These are phyloP conservation scores for Amblyopsis rosae DNA, from an alignment of 2,113 vertebrate genomes.

Conservation along the genomic window DNA sequence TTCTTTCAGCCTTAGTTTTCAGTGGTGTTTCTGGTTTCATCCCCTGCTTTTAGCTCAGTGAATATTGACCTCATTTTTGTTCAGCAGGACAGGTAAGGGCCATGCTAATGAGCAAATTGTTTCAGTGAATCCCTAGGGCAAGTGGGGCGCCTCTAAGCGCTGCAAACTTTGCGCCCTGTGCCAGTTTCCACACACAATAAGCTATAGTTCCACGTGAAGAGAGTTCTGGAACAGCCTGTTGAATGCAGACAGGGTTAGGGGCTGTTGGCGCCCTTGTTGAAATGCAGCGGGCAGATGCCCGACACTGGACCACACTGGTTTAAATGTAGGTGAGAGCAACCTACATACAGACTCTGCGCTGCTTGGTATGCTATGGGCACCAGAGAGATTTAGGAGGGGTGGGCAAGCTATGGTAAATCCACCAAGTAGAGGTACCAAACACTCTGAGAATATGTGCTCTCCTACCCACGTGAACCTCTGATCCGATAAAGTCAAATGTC, in stretches of 20 bases:
- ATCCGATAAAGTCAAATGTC: slow-evolving; percentile 43
- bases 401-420: slow-evolving; percentile 26
- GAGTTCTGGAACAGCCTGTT: too few species aligned
- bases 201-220: slow-evolving; percentile 32
- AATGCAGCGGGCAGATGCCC: background rate
- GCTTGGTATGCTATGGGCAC: slow-evolving; percentile 29
- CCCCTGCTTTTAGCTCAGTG: background rate
- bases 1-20: background rate
- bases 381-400: slow-evolving; percentile 31
- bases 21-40: background rate
- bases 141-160: slow-evolving; percentile 15
- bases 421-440: slow-evolving; percentile 22
- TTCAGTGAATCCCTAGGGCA: slow-evolving; percentile 15
- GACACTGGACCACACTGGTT: background rate
- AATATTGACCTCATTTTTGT: background rate
- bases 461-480: slow-evolving; percentile 1
- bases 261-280: background rate
- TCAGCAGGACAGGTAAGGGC: background rate
- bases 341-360: slow-evolving; percentile 19
- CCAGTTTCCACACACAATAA: slow-evolving; percentile 46
- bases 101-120: background rate
- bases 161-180: slow-evolving; percentile 17
- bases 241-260: background rate
- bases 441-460: background rate
- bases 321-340: slow-evolving; percentile 28